Evolutionary conservation across 2,888 invertebrate species (phyloP).

Genomic region (Agriopis aurantiaria): DNA sequence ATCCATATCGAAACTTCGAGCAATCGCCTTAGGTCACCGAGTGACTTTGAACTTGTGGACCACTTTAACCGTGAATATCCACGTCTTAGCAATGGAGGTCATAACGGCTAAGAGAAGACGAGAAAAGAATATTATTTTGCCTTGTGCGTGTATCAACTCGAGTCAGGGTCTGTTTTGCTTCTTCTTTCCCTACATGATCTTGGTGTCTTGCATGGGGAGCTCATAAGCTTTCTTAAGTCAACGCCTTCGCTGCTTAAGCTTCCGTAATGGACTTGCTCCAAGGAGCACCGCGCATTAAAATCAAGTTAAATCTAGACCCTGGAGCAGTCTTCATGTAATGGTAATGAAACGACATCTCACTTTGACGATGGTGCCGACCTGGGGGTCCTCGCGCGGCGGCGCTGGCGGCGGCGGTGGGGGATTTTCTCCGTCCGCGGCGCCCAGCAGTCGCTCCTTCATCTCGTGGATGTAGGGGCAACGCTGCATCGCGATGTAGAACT

Average conservation of each 20-base stretch:
- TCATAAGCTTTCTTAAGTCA: neutral
- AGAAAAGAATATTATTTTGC: no score
- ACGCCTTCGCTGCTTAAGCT: neutral
- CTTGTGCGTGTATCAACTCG: no score
- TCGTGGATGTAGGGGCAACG: slow-evolving; percentile 97
- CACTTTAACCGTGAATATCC: no score
- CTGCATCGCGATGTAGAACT: slow-evolving; percentile 90
- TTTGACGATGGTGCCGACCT: slow-evolving; percentile 96
- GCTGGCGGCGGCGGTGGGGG: slow-evolving; percentile 56
- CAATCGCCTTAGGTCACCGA: no score
- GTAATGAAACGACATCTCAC: slow-evolving; percentile 84
- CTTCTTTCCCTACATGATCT: no score
- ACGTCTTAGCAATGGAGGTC: no score
- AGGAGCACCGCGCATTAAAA: neutral
- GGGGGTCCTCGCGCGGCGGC: slow-evolving; percentile 82
- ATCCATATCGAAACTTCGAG: no score
- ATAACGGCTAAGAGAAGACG: no score
- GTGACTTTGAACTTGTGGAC: no score
- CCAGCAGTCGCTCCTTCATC: slow-evolving; percentile 96
- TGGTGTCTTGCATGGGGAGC: no score
- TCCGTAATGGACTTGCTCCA: neutral
- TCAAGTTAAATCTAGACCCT: slow-evolving; percentile 12
- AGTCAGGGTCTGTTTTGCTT: no score
- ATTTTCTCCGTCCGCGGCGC: slow-evolving; percentile 85
- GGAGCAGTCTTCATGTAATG: slow-evolving; percentile 52